These are phyloP conservation scores for Melanotaenia boesemani DNA, from an alignment of 2,797 vertebrate genomes.

Conservation along the genomic window DNA sequence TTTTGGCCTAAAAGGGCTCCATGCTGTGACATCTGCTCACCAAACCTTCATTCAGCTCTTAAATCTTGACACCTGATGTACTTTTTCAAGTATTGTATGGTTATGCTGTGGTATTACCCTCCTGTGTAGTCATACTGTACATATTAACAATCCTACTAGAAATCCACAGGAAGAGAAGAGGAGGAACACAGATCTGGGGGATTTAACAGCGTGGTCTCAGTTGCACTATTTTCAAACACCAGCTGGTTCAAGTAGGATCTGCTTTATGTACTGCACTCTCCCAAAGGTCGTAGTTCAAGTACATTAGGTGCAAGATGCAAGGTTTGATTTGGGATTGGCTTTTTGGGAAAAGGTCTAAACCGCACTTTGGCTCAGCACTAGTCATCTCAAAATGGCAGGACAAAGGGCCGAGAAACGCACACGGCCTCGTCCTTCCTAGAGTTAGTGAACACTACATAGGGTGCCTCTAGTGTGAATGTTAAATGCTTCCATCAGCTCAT, in stretches of 20 bases:
- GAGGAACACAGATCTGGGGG: slow-evolving; percentile 8
- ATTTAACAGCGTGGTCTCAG: slow-evolving; percentile 19
- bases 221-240: slow-evolving; percentile 70
- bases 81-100: slow-evolving; percentile 33
- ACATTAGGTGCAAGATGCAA: slow-evolving; percentile 39
- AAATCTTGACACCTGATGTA: slow-evolving; percentile 39
- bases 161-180: slow-evolving; percentile 15
- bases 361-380: slow-evolving; percentile 58
- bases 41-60: slow-evolving; percentile 36
- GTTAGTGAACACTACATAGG: slow-evolving; percentile 54
- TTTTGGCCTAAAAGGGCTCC: slow-evolving; percentile 56
- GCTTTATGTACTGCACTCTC: slow-evolving; percentile 22
- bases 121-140: slow-evolving; percentile 37
- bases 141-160: slow-evolving; percentile 21
- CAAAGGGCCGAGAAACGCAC: slow-evolving; percentile 56
- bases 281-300: slow-evolving; percentile 49
- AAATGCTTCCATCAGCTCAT: slow-evolving; percentile 54
- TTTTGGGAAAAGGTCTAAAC: slow-evolving; percentile 40
- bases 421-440: slow-evolving; percentile 43
- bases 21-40: slow-evolving; percentile 46
- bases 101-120: slow-evolving; percentile 31
- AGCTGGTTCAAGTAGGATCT: slow-evolving; percentile 55
- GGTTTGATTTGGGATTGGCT: slow-evolving; percentile 14
- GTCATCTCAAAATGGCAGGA: slow-evolving; percentile 70
- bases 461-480: slow-evolving; percentile 74